Conservation (phyloP, 2,797 vertebrate species). For the Centropyge bicolor region DNA sequence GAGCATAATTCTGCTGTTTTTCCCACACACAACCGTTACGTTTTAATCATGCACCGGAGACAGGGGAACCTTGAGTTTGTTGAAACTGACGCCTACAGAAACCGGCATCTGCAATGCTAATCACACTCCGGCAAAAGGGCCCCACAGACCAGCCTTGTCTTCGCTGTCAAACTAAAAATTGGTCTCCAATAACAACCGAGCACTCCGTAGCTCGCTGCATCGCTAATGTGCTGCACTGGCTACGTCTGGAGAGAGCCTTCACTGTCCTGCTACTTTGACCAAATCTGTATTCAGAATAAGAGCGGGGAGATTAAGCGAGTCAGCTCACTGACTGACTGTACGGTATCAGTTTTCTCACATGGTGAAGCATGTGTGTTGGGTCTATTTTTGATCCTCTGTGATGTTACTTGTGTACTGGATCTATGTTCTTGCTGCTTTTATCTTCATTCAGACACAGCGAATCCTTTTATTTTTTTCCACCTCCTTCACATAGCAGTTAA, state of each 20-base stretch:
- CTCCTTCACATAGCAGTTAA: not conserved
- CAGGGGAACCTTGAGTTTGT: slow-evolving; percentile 76
- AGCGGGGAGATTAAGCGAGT: slow-evolving; percentile 7
- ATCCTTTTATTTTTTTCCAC: not conserved
- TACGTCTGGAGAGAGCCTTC: slow-evolving; percentile 38
- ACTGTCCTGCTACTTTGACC: slow-evolving; percentile 28
- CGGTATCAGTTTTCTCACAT: not conserved
- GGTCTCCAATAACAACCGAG: slow-evolving; percentile 64
- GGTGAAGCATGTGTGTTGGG: not conserved
- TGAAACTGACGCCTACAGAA: slow-evolving; percentile 82
- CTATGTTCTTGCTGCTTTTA: not conserved
- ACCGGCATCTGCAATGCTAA: slow-evolving; percentile 84
- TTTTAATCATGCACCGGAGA: slow-evolving; percentile 76
- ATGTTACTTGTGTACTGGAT: not conserved
- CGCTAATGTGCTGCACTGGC: slow-evolving; percentile 47
- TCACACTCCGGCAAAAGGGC: slow-evolving; percentile 71
- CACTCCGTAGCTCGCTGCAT: slow-evolving; percentile 37
- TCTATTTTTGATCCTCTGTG: not conserved
- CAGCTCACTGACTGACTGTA: slow-evolving; percentile 13
- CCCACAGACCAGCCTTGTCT: slow-evolving; percentile 63
- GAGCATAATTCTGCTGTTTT: slow-evolving; percentile 62
- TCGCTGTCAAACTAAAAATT: slow-evolving; percentile 61
- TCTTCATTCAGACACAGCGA: not conserved
- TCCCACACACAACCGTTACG: slow-evolving; percentile 72
- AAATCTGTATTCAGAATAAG: slow-evolving; percentile 52